Conservation (phyloP, 2,888 invertebrate genomes). For the Chymomyza fuscimana region DNA sequence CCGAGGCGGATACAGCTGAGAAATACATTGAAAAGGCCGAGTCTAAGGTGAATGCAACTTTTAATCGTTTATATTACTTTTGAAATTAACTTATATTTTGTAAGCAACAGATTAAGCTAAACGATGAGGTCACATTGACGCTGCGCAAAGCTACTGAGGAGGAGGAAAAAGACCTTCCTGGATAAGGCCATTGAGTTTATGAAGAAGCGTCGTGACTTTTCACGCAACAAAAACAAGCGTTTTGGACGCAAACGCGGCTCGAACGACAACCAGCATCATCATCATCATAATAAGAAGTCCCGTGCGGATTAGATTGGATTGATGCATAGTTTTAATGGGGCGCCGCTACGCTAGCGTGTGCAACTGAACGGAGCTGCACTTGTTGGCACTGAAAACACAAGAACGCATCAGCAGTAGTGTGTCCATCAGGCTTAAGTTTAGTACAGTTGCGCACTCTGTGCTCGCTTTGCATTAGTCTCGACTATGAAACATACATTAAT, state of each 20-base stretch:
- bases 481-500: conserved; percentile 20
- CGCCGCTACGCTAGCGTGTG: too few relatives aligned
- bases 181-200: conserved; percentile 84
- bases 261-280: conserved; percentile 62
- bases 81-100: background rate
- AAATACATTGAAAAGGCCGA: conserved; percentile 83
- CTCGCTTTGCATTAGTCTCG: background rate
- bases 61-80: too few relatives aligned
- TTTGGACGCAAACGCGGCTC: conserved; percentile 76
- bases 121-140: conserved; percentile 81
- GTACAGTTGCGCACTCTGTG: background rate
- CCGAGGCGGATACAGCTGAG: conserved; percentile 85
- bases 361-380: background rate
- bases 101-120: conserved; percentile 75
- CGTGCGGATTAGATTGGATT: conserved; percentile 50
- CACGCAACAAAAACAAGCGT: conserved; percentile 65
- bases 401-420: too few relatives aligned
- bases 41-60: conserved; percentile 80
- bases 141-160: conserved; percentile 85
- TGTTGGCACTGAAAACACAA: too few relatives aligned
- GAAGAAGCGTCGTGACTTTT: conserved; percentile 81
- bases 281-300: conserved; percentile 62
- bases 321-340: background rate
- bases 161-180: conserved; percentile 85
- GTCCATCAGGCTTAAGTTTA: background rate